Percentiles rank a stretch among this genome's conserved stretches.
Evolutionary conservation across 2,888 invertebrate genomes (phyloP).

Genomic region (Rugalucina vietnamica): DNA sequence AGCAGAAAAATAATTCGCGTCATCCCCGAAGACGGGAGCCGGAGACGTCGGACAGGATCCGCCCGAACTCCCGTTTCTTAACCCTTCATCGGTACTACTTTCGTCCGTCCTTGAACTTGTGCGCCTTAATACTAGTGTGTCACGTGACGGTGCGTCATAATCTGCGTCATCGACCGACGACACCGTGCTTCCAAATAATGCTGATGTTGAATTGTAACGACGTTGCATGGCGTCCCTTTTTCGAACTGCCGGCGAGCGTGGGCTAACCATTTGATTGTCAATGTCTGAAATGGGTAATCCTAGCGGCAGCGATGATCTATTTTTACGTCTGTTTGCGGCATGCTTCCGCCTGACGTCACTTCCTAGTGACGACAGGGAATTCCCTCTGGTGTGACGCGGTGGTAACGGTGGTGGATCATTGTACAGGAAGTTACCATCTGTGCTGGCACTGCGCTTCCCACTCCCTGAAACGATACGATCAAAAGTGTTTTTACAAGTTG

Average conservation of each 20-base stretch:
- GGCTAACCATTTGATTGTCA: conserved; percentile 17
- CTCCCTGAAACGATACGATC: background rate
- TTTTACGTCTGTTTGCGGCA: background rate
- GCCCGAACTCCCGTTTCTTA: background rate
- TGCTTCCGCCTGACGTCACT: background rate
- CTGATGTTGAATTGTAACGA: conserved; percentile 41
- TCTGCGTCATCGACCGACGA: background rate
- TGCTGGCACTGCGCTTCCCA: background rate
- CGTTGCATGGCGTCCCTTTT: conserved; percentile 48
- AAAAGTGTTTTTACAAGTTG: background rate
- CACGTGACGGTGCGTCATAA: background rate
- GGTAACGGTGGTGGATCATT: background rate
- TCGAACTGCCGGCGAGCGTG: conserved; percentile 36
- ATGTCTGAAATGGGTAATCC: background rate
- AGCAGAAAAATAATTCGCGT: background rate
- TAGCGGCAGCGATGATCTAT: background rate
- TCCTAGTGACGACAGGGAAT: background rate
- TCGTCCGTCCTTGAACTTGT: background rate
- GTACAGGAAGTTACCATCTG: background rate
- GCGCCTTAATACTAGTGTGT: background rate
- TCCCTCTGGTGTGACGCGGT: background rate
- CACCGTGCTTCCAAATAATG: background rate
- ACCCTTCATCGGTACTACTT: background rate
- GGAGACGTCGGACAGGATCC: background rate
- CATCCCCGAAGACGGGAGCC: background rate